These are phyloP conservation scores for Brotula barbata DNA, from an alignment of 2,797 vertebrate species.

Conservation along the genomic window DNA sequence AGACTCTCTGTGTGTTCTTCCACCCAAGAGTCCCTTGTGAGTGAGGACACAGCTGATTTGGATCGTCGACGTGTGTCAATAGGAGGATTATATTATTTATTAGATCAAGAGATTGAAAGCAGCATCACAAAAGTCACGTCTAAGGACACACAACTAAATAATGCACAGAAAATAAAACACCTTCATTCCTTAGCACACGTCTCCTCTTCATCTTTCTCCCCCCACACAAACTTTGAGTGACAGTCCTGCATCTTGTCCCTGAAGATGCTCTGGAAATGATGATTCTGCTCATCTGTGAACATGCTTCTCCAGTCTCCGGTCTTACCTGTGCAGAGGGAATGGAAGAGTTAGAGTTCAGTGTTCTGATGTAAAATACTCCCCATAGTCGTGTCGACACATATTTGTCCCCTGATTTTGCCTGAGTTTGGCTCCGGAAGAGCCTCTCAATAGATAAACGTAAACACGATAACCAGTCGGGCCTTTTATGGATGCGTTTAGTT, in stretches of 20 bases:
- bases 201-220: slow-evolving; percentile 26
- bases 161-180: too few relatives aligned
- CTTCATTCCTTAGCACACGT: too few relatives aligned
- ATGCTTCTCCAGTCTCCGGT: slow-evolving; percentile 83
- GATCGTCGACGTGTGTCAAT: not conserved
- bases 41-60: not conserved
- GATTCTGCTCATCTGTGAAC: slow-evolving; percentile 78
- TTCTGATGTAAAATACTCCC: not conserved
- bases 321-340: slow-evolving; percentile 66
- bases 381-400: too few relatives aligned
- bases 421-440: too few relatives aligned
- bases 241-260: slow-evolving; percentile 72
- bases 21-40: slow-evolving; percentile 9
- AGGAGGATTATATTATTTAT: slow-evolving; percentile 2
- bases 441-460: too few relatives aligned
- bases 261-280: slow-evolving; percentile 73
- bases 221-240: slow-evolving; percentile 68
- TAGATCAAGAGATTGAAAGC: not conserved
- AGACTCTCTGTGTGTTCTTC: slow-evolving; percentile 1
- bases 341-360: not conserved
- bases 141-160: too few relatives aligned
- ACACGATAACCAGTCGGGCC: too few relatives aligned
- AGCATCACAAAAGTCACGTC: not conserved
- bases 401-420: too few relatives aligned
- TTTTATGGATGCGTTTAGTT: too few relatives aligned